Conservation (phyloP, 2,113 vertebrate species). For the Pygoscelis antarcticus region DNA sequence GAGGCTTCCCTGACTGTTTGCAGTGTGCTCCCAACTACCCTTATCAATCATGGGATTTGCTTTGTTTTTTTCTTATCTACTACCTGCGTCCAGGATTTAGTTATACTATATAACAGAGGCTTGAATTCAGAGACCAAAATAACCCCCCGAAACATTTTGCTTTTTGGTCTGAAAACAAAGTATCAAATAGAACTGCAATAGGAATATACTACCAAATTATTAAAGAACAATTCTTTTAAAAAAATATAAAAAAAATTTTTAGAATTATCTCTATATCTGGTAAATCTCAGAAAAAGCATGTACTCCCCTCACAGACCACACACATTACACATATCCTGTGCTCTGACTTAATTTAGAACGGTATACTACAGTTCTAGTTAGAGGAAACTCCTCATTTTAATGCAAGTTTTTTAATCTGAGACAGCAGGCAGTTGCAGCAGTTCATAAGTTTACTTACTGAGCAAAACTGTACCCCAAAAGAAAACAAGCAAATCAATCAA, state of each 20-base stretch:
- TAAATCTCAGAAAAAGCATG: neutral
- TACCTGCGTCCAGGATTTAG: neutral
- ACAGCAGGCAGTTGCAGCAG: neutral
- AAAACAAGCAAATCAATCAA: neutral
- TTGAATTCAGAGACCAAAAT: neutral
- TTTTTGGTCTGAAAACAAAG: neutral
- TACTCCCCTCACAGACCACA: neutral
- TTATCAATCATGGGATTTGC: neutral
- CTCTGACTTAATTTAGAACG: neutral
- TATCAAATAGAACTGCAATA: neutral
- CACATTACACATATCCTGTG: neutral
- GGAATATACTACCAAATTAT: neutral
- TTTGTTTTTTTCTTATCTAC: neutral
- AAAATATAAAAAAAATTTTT: neutral
- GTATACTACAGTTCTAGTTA: neutral
- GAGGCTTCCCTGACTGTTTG: neutral
- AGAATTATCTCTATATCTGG: neutral
- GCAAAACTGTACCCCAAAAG: neutral
- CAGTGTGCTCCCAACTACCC: neutral
- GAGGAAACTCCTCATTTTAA: neutral
- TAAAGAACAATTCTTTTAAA: neutral
- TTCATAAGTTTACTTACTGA: neutral
- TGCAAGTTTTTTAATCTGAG: neutral
- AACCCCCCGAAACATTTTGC: neutral
- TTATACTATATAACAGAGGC: neutral